phyloP scores from a whole-genome alignment of 1,140 invertebrate genomes.

The Charaxes varanes region DNA sequence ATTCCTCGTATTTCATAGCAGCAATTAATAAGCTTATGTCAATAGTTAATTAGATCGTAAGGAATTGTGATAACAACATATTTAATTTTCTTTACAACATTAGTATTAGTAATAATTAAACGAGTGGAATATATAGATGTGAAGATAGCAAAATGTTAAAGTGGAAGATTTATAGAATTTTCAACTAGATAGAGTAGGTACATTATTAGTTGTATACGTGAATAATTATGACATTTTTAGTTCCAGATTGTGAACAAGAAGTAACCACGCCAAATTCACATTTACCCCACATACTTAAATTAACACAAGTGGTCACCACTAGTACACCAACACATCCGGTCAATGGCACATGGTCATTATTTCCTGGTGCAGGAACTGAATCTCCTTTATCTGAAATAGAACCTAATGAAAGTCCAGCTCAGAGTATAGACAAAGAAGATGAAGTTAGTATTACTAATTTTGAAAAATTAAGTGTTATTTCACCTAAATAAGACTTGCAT shows the following conservation, averaged over 20 bases:
- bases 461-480: not conserved
- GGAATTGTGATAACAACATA: no score
- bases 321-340: slow-evolving; percentile 64
- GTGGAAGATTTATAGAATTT: no score
- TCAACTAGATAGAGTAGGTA: no score
- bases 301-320: slow-evolving; percentile 50
- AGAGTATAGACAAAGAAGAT: slow-evolving; percentile 46
- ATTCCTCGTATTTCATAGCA: no score
- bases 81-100: no score
- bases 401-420: slow-evolving; percentile 51
- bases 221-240: slow-evolving; percentile 14
- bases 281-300: slow-evolving; percentile 33
- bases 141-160: no score
- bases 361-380: slow-evolving; percentile 54
- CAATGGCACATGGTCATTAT: slow-evolving; percentile 49
- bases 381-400: slow-evolving; percentile 70
- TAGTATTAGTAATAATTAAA: no score
- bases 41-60: no score
- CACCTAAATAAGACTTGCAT: no score
- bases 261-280: slow-evolving; percentile 54
- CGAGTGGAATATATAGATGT: no score
- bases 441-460: slow-evolving; percentile 9
- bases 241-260: slow-evolving; percentile 40
- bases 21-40: no score
- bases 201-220: no score